Percentiles rank a stretch among this genome's conserved stretches.
These are phyloP conservation scores for Proteles cristata DNA, from an alignment of 2,113 vertebrate species.

Conservation along the genomic window DNA sequence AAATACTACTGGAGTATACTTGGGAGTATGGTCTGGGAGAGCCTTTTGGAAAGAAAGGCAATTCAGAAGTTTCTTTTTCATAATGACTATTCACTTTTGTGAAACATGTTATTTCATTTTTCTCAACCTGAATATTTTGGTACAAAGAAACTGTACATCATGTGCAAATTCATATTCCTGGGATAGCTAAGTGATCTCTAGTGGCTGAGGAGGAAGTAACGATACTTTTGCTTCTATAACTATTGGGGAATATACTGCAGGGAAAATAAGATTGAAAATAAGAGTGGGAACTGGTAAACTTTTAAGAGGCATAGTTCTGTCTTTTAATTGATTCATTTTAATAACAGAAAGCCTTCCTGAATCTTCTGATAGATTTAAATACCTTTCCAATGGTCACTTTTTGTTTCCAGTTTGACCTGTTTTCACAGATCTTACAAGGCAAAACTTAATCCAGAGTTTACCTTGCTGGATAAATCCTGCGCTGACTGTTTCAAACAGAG, in stretches of 20 bases:
- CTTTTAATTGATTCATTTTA: constrained; percentile 11
- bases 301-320: not conserved
- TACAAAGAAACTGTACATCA: not conserved
- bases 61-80: not conserved
- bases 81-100: constrained; percentile 8
- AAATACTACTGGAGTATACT: not conserved
- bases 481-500: not conserved
- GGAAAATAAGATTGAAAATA: not conserved
- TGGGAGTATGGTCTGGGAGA: not conserved
- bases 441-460: not conserved
- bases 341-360: constrained; percentile 8
- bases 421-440: not conserved
- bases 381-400: not conserved
- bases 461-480: not conserved
- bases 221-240: not conserved
- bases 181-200: not conserved
- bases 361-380: not conserved
- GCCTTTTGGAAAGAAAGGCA: not conserved
- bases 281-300: not conserved
- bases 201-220: not conserved
- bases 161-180: not conserved
- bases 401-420: not conserved
- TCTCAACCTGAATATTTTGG: not conserved
- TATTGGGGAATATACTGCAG: not conserved
- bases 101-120: not conserved